These are phyloP conservation scores for Poecilia picta DNA, from an alignment of 2,797 vertebrate species.

Conservation along the genomic window DNA sequence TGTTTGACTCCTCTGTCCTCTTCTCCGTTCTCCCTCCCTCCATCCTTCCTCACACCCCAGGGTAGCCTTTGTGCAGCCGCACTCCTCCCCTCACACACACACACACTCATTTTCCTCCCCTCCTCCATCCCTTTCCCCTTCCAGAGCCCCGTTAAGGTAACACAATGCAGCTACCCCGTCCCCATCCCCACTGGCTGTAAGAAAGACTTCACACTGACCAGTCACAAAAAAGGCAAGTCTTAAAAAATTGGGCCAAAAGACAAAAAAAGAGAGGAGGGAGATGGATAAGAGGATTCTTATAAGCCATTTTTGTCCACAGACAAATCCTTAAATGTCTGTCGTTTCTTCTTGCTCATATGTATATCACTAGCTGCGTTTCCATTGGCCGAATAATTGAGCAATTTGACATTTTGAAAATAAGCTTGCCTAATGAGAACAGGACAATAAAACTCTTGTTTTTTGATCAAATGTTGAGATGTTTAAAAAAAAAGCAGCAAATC, in stretches of 20 bases:
- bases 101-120: conserved; percentile 62
- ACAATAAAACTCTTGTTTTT: too few relatives aligned
- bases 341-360: conserved; percentile 47
- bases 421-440: too few relatives aligned
- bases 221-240: conserved; percentile 80
- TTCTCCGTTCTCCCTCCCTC: conserved; percentile 41
- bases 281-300: conserved; percentile 61
- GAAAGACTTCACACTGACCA: conserved; percentile 72
- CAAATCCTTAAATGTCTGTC: conserved; percentile 35
- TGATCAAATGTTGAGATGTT: too few relatives aligned
- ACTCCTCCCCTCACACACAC: conserved; percentile 44
- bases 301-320: conserved; percentile 46
- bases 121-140: conserved; percentile 68
- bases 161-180: conserved; percentile 72
- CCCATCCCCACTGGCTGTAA: conserved; percentile 75
- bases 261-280: conserved; percentile 49
- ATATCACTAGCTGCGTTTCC: conserved; percentile 27
- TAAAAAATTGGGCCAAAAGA: conserved; percentile 69
- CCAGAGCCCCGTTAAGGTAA: conserved; percentile 76
- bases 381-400: too few relatives aligned
- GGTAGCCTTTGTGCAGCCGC: conserved; percentile 71
- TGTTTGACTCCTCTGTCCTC: conserved; percentile 60
- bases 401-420: neutral
- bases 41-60: conserved; percentile 60
- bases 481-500: too few relatives aligned